These are phyloP conservation scores for Heterodera schachtii DNA, from an alignment of 1,140 invertebrate species.

Conservation along the genomic window DNA sequence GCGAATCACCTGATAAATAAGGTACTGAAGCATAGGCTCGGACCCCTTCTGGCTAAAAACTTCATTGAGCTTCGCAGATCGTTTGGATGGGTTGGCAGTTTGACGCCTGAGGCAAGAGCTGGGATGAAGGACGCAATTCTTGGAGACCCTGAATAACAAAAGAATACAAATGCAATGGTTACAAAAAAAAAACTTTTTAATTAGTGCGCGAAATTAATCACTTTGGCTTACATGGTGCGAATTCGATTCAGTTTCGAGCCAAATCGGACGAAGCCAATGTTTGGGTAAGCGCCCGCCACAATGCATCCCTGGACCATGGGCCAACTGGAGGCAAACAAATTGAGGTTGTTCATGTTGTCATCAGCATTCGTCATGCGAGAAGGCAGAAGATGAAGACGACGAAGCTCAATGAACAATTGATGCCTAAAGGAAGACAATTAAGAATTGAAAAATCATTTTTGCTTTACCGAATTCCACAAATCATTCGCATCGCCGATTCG, in stretches of 20 bases:
- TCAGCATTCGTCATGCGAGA: slow-evolving; percentile 26
- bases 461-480: slow-evolving; percentile 70
- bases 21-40: slow-evolving; percentile 55
- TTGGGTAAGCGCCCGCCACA: slow-evolving; percentile 64
- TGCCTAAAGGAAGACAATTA: slow-evolving; percentile 21
- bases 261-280: slow-evolving; percentile 49
- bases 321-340: slow-evolving; percentile 55
- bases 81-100: slow-evolving; percentile 23
- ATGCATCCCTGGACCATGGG: slow-evolving; percentile 63
- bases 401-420: slow-evolving; percentile 56
- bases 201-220: not conserved
- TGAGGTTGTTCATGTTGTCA: slow-evolving; percentile 34
- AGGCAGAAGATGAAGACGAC: slow-evolving; percentile 47
- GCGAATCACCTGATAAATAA: slow-evolving; percentile 55
- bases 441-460: slow-evolving; percentile 65
- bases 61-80: not conserved
- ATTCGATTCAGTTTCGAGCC: slow-evolving; percentile 58
- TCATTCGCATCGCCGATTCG: slow-evolving; percentile 82
- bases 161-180: not conserved
- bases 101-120: slow-evolving; percentile 52
- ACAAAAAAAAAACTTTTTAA: not conserved
- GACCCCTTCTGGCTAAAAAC: not conserved
- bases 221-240: slow-evolving; percentile 38
- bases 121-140: slow-evolving; percentile 53
- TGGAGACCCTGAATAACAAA: slow-evolving; percentile 34